These are phyloP conservation scores for Hippolais icterina DNA, from an alignment of 2,113 vertebrate species.

Conservation along the genomic window DNA sequence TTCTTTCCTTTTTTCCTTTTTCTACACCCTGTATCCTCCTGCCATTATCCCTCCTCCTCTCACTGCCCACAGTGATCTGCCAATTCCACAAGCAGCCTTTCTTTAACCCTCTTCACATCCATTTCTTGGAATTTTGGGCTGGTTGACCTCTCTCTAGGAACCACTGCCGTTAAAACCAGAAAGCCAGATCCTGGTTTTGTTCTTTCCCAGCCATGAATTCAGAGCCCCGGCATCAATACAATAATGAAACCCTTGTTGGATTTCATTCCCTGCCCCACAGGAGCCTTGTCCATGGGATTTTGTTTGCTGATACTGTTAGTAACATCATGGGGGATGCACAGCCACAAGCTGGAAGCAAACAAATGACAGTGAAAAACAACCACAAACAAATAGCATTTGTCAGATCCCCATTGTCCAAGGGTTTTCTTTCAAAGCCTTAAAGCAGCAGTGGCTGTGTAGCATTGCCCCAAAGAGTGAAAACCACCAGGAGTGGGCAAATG, in stretches of 20 bases:
- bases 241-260: slow-evolving; percentile 48
- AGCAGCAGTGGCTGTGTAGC: neutral
- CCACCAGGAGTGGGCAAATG: neutral
- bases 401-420: neutral
- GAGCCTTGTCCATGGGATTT: slow-evolving; percentile 26
- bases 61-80: neutral
- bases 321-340: neutral
- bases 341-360: slow-evolving; percentile 46
- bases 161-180: neutral
- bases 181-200: neutral
- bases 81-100: neutral
- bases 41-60: neutral
- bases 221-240: neutral
- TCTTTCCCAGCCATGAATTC: neutral
- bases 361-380: slow-evolving; percentile 21
- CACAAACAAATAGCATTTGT: slow-evolving; percentile 40
- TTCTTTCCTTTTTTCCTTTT: neutral
- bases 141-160: neutral
- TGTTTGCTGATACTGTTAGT: slow-evolving; percentile 40
- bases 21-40: neutral
- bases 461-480: neutral
- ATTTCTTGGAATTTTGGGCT: neutral
- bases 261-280: neutral
- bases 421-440: slow-evolving; percentile 10
- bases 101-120: neutral